Evolutionary conservation across 2,113 vertebrate species (phyloP), one percentile per base, ranked within the genome.

Genomic region (Promerops cafer): DNA sequence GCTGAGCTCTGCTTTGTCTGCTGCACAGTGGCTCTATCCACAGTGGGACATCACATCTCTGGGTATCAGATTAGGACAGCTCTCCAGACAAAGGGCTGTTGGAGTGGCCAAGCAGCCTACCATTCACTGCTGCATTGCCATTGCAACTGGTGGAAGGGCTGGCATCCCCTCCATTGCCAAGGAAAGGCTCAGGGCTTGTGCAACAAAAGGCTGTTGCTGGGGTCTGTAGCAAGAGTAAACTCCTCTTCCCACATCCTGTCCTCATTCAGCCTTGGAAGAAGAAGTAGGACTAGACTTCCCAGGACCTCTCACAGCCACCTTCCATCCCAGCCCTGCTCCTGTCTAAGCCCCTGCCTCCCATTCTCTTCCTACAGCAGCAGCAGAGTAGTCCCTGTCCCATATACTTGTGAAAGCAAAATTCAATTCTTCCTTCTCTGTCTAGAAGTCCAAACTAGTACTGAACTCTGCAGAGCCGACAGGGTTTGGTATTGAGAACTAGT

Each of bases 91-190:
- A 11, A 3, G 70, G 66, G 21, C 42, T 83, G 35, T 10, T 54
- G 53, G 52, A 45, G 27, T 2, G 16, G 23, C 68, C 72, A 68
- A 89, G 33, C 52, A 71, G 28, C 42, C 61, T 52, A 10, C 7
- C 10, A 16, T 35, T 37, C 35, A 27, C 45, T 35, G 16, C 23
- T 60, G 20, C 30, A 39, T 21, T 53, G 54, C 8, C 71, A 45
- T 6, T 31, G 28, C 6, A 2, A 22, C 0, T 2, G 9, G 18
- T 27, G 12, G 31, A 8, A 24, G 18, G 19, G 21, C 11, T 70
- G 39, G 19, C 18, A 35, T n/a, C 16, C n/a, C 2, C 27, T 15
- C 33, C n/a, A 5, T 19, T 18, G 17, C 53, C 31, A 45, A 50
- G 49, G 53, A 33, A 45, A 40, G 24, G 28, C 35, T 80, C 63